Evolutionary conservation across 2,888 invertebrate species (phyloP), one percentile per base, ranked within the genome.

Genomic region (Erynnis tages): DNA sequence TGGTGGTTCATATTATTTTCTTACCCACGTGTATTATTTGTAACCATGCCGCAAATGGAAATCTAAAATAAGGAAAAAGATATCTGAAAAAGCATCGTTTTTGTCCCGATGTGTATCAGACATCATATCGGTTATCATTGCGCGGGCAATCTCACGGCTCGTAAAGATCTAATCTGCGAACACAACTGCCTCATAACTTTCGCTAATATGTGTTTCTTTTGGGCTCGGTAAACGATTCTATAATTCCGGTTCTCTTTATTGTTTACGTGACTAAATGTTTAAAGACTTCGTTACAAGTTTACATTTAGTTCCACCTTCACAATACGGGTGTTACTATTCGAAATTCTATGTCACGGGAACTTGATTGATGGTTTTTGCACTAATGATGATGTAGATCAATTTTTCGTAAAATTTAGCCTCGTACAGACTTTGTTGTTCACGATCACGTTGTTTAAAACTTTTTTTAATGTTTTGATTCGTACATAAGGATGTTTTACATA

Each of bases 101-200:
- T n/a, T n/a, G n/a, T n/a, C n/a, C 13, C 29, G 17, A 34, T 43
- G 25, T 49, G 41, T 49, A 41, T 49, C 41, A 45, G 45, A 34
- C 34, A 17, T 41, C 41, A 49, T 41, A 49, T 41, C 30, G 25
- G 41, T 41, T 49, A 49, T 49, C 41, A 49, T 49, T 41, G 49
- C 41, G 34, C 23, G 25, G 38, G 44, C 47, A 50, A 53, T 58
- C 54, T 55, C 41, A 32, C 40, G 37, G 34, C 41, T 50, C 53
- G 41, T 54, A 58, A 54, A 58, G 56, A 56, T 56, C 46, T 53
- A 54, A 49, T 55, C 54, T 41, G 30, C 21, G 46, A 29, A 41
- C 41, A 47, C 34, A 50, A 43, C 27, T 37, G 47, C 37, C 53
- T 47, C 43, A 47, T 47, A 47, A 54, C 41, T 47, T 47, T 37